Evolutionary conservation across 53 echinoderm and acorn worm genomes (phyloP), one percentile per base, ranked within the genome.

Genomic region (Stichopus horrens): DNA sequence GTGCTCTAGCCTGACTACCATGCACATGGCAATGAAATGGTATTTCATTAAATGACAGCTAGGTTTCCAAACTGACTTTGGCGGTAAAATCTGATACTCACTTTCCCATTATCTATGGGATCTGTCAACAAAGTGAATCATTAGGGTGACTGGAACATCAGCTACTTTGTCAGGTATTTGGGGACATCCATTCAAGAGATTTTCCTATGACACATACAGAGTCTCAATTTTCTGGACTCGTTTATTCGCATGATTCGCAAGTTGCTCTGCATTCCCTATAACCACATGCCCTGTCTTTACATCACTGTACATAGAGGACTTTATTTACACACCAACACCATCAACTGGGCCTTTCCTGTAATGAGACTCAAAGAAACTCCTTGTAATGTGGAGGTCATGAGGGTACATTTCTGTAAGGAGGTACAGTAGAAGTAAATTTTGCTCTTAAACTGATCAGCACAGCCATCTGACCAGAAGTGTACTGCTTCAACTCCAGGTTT

Each of bases 381-480:
- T 37, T 5, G 76, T 76, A 9, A 76, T 76, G 51, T 76, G 51
- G 9, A 76, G 53, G 53, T 76, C 76, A 52, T 52, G 51, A 9
- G 76, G 76, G 76, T 76, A 76, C 37, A 76, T 22, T 22, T 5
- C 23, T 51, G 76, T 52, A 0, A 76, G 76, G 0, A 81, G 19
- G 23, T n/a, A n/a, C n/a, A n/a, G n/a, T 66, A 18, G 22, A 89
- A 81, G 73, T 74, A 73, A 74, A 20, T 73, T 4, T 88, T 88
- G 37, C 77, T 76, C 76, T 88, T 88, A 21, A 88, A 76, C 60
- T 88, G 88, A 21, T 55, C 55, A 6, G 89, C 89, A 83, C 89
- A 89, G 4, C 89, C 82, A 83, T 83, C 83, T 52, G 89, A 89
- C 83, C 89, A 89, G 83, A 89, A 88, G 59, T 81, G 89, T 20